Percentiles rank a stretch among this genome's conserved stretches.
phyloP scores from a whole-genome alignment of 2,888 invertebrate genomes.

The Patella pellucida region DNA sequence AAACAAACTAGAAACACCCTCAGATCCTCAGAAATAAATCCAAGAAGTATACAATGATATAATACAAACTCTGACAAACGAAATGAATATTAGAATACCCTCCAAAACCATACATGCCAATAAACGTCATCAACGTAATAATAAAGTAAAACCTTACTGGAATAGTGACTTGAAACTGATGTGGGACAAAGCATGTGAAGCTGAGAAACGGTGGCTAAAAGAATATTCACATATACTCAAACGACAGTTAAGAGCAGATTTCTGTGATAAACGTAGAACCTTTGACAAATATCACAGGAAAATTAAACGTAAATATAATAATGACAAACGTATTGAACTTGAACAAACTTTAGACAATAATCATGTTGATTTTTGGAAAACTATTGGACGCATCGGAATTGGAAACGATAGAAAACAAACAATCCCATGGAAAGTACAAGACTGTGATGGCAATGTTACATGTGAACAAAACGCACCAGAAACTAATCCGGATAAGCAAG shows the following conservation, averaged over 20 bases:
- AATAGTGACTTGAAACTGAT: not conserved
- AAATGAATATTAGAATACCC: not conserved
- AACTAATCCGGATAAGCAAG: not conserved
- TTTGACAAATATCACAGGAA: not conserved
- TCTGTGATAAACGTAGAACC: not conserved
- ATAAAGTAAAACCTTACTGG: not conserved
- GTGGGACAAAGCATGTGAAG: not conserved
- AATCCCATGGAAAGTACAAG: not conserved
- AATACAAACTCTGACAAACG: not conserved
- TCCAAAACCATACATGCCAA: not conserved
- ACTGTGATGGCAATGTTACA: not conserved
- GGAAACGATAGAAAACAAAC: not conserved
- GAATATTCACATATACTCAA: not conserved
- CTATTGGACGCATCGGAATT: not conserved
- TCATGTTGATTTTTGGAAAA: not conserved
- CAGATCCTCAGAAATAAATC: not conserved
- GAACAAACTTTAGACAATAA: not conserved
- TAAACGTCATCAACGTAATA: not conserved
- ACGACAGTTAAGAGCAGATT: not conserved
- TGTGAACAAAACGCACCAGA: not conserved
- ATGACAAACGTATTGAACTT: not conserved
- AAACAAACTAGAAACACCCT: not conserved
- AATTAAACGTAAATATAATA: not conserved
- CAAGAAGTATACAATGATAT: not conserved
- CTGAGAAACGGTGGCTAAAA: constrained; percentile 3